These are phyloP conservation scores for Mactromeris polynyma DNA, from an alignment of 2,888 invertebrate species.

Conservation along the genomic window DNA sequence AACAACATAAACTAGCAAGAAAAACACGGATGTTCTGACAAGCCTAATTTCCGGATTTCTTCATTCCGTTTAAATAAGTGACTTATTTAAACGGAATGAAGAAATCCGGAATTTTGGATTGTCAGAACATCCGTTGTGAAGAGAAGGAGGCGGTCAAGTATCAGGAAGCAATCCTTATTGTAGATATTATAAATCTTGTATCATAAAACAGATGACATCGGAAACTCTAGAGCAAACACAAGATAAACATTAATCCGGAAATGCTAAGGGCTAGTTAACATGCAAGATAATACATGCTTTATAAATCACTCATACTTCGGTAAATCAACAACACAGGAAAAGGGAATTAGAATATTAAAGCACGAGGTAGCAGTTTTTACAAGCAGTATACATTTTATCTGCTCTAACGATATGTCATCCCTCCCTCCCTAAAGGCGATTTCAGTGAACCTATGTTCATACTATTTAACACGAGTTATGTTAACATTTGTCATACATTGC, in stretches of 20 bases:
- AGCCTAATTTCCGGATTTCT: too few species aligned
- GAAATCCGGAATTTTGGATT: too few species aligned
- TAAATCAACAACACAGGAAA: not conserved
- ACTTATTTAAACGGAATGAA: too few species aligned
- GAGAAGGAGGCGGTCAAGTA: too few species aligned
- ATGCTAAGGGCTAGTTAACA: not conserved
- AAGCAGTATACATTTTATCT: constrained; percentile 12
- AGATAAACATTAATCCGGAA: not conserved
- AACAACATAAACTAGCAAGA: not conserved
- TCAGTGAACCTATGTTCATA: constrained; percentile 26
- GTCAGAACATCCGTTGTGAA: too few species aligned
- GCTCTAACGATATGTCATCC: constrained; percentile 6
- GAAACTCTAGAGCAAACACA: not conserved
- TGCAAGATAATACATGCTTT: not conserved
- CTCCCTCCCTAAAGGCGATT: constrained; percentile 37
- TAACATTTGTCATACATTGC: not conserved
- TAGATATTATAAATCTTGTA: not conserved
- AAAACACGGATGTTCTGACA: too few species aligned
- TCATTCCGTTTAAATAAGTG: too few species aligned
- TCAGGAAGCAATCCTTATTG: not conserved
- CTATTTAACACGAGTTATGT: constrained; percentile 32
- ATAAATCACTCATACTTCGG: not conserved
- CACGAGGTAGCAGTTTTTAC: not conserved
- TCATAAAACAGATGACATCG: not conserved
- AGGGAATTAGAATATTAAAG: not conserved